phyloP scores from a whole-genome alignment of 2,888 invertebrate genomes.

The Acleris literana region DNA sequence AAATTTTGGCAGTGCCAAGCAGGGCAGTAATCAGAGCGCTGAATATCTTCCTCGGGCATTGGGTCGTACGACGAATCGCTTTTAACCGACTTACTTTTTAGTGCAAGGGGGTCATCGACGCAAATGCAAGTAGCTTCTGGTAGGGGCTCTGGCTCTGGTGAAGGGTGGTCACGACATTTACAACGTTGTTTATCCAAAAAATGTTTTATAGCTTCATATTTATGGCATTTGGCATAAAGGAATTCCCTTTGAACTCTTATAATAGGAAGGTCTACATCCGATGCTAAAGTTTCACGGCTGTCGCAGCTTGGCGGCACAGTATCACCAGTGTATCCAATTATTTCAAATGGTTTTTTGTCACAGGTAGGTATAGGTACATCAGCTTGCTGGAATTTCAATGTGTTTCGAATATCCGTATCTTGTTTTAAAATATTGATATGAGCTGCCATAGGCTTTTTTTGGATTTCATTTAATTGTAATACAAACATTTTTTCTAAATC shows the following conservation, averaged over 20 bases:
- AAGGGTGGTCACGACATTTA: slow-evolving; percentile 51
- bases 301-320: slow-evolving; percentile 56
- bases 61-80: slow-evolving; percentile 60
- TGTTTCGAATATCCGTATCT: slow-evolving; percentile 49
- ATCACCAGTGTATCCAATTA: slow-evolving; percentile 62
- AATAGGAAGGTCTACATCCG: slow-evolving; percentile 63
- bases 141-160: no score
- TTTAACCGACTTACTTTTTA: slow-evolving; percentile 33
- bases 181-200: slow-evolving; percentile 62
- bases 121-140: no score
- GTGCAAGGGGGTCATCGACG: slow-evolving; percentile 10
- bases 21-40: slow-evolving; percentile 57
- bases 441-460: slow-evolving; percentile 52
- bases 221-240: slow-evolving; percentile 72
- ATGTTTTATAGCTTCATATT: slow-evolving; percentile 63
- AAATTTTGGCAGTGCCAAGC: slow-evolving; percentile 53
- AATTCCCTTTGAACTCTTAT: slow-evolving; percentile 64
- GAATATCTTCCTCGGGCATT: slow-evolving; percentile 56
- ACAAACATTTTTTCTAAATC: slow-evolving; percentile 74
- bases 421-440: slow-evolving; percentile 60
- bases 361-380: slow-evolving; percentile 46
- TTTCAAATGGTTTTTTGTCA: slow-evolving; percentile 61
- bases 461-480: slow-evolving; percentile 72
- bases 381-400: slow-evolving; percentile 56
- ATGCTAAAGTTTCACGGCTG: slow-evolving; percentile 67